Evolutionary conservation across 2,888 invertebrate genomes (phyloP), one percentile per base, ranked within the genome.

Genomic region (Drosophila quasianomalipes): DNA sequence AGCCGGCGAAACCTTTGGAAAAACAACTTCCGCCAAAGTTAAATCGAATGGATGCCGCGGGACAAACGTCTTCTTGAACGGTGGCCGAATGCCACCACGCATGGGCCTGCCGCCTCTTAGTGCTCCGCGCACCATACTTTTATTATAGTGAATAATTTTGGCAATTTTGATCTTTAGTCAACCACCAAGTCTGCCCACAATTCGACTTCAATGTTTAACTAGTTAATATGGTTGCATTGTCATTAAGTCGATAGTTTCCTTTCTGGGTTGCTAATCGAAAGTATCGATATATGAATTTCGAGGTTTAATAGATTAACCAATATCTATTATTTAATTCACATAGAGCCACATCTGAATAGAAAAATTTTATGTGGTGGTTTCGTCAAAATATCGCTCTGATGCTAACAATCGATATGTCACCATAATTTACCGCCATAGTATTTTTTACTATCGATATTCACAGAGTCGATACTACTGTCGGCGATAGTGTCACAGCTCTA

Each of bases 31-130:
- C 72, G 98, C 98, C 39, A 98, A 94, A 2, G 97, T 96, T 70
- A 97, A 94, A 92, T 98, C 98, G 88, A 98, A 98, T 0, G 98
- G 98, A 85, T 97, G 97, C 39, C 97, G 94, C 0, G 96, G 96
- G 53, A 96, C 93, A 87, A 95, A 96, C 57, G 95, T 94, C 86
- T 95, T 95, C 49, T 95, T 95, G 86, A 95, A 95, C 70, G 95
- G 95, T 92, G 96, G 96, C 58, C 95, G 94, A 92, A 96, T 94
- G 47, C 96, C 96, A 41, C 94, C 94, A 35, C 95, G 95, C 92
- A 96, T 95, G 80, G 94, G 95, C 79, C 95, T 94, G 39, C 96
- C 71, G 33, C 93, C 94, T 95, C 96, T 93, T 95, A 93, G 95
- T 78, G 96, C 95, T 69, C 97, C 96, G 49, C 97, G 95, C 49